Base-by-base conservation (phyloP, 2,888 invertebrate species). In the Drosophila mettleri region DNA sequence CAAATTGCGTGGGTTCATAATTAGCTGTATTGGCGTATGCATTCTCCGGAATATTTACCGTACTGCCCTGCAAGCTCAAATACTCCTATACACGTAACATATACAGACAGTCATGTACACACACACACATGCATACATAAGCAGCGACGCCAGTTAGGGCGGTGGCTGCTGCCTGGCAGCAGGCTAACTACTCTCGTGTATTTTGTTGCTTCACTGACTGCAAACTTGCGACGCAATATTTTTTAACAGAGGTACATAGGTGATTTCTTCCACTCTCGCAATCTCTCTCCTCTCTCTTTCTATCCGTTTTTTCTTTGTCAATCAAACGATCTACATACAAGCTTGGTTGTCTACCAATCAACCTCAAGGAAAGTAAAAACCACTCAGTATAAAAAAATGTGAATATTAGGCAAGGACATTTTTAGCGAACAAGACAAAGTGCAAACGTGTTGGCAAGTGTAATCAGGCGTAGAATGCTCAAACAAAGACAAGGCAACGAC, bases 401-500 rank as follows among this genome's bases (percentile, higher is more conserved):
- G 16, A 49, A 27, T 33, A 41, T 51, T 51, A 24, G 33, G 18
- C 14, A 66, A 88, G 82, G 86, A 88, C 84, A 78, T 59, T 67
- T 79, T 63, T 78, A 58, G 55, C 59, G 45, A 75, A 57, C 66
- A 59, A 55, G 55, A 60, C 24, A 55, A 53, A 52, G 54, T 9
- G 20, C 57, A 63, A 70, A 69, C 85, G 66, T 88, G 88, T 67
- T 86, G 79, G 88, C 83, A 80, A 84, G 83, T 84, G 83, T 86
- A 80, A 84, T 88, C 88, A 68, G 59, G 80, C 87, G 67, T 64
- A 78, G 82, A 86, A 68, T 69, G 68, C 55, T 74, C 85, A 70
- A 86, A 84, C 83, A 88, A 84, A 88, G 88, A 80, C 69, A 82
- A 65, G 59, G 57, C 74, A 74, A 79, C 88, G 87, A 88, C 87